A percentile compares a stretch with the other conserved stretches of the same genome.
Evolutionary conservation across 1,140 invertebrate species (phyloP).

Genomic region (Apis cerana): DNA sequence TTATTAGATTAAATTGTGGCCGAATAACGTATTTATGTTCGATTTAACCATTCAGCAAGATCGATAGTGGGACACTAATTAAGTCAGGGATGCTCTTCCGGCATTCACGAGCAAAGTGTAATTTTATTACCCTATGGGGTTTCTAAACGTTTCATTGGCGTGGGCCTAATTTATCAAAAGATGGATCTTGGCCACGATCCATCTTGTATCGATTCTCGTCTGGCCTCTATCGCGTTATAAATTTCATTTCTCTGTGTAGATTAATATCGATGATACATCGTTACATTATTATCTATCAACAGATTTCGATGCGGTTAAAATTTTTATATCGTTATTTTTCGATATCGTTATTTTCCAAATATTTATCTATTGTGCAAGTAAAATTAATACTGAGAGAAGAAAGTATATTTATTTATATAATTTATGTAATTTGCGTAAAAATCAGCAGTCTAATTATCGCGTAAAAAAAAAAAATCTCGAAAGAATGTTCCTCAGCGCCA

Average conservation of each 20-base stretch:
- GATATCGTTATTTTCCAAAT: too few species aligned
- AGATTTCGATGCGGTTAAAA: too few species aligned
- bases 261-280: neutral
- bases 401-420: too few species aligned
- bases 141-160: neutral
- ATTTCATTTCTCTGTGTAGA: neutral
- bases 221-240: neutral
- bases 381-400: too few species aligned
- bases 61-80: neutral
- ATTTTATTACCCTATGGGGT: slow-evolving; percentile 11
- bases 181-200: neutral
- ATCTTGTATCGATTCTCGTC: neutral
- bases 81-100: neutral
- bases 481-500: neutral
- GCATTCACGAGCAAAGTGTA: neutral
- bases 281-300: neutral
- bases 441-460: neutral
- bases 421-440: too few species aligned
- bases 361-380: too few species aligned
- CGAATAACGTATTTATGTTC: neutral
- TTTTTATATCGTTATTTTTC: too few species aligned
- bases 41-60: slow-evolving; percentile 4
- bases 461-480: neutral
- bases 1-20: neutral
- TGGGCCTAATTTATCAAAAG: slow-evolving; percentile 25